These are phyloP conservation scores for Hirtodrosophila duncani DNA, from an alignment of 2,888 invertebrate species.

Conservation along the genomic window DNA sequence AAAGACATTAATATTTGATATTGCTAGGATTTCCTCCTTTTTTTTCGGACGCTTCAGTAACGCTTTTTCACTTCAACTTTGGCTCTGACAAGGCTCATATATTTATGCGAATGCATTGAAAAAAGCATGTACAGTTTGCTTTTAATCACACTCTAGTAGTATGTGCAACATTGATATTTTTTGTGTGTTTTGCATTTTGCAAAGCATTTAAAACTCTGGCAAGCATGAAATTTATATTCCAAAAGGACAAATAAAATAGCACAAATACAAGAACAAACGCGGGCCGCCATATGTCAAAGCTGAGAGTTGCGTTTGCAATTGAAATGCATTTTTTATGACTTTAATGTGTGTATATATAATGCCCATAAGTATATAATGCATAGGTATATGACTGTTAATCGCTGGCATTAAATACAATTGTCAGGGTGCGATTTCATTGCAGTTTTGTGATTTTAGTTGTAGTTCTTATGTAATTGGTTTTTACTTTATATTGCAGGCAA, in stretches of 20 bases:
- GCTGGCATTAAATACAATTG: constrained; percentile 38
- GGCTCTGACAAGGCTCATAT: constrained; percentile 33
- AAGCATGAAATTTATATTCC: constrained; percentile 2
- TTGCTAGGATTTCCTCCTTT: constrained; percentile 12
- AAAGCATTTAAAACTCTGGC: constrained; percentile 35
- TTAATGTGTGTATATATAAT: no score
- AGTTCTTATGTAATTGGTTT: no score
- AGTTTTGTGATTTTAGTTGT: no score
- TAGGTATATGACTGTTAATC: no score
- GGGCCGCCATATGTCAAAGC: no score
- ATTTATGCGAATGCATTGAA: constrained; percentile 52
- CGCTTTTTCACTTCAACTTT: not conserved
- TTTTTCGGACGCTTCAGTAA: constrained; percentile 16
- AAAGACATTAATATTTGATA: constrained; percentile 62
- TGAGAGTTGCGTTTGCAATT: no score
- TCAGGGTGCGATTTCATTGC: constrained; percentile 18
- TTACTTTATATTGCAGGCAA: no score
- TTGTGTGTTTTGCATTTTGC: not conserved
- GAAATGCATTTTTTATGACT: no score
- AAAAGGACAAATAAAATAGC: constrained; percentile 15
- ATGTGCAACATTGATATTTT: constrained; percentile 5
- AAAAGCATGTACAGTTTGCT: constrained; percentile 29
- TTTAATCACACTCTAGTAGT: no score
- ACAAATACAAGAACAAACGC: no score
- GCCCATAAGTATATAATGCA: no score